Evolutionary conservation across 2,113 vertebrate genomes (phyloP), one percentile per base, ranked within the genome.

Genomic region (Bambusicola thoracicus): DNA sequence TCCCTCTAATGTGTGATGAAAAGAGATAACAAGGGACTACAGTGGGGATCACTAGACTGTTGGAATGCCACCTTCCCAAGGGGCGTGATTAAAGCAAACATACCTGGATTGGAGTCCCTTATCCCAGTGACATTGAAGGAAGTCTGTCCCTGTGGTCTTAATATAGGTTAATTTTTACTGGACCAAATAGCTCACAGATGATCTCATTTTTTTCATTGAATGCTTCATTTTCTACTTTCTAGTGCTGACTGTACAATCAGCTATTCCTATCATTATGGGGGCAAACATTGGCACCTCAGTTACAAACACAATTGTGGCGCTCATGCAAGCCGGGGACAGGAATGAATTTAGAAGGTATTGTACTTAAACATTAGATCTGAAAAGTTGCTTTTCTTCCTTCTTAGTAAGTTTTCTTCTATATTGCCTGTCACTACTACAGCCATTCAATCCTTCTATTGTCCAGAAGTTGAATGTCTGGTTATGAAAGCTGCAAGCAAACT

Each of bases 261-360:
- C 99, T 2, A 98, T 99, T 92, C 99, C 99, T 7, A 98, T 99
- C 84, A 98, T 99, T 75, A 99, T 99, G 99, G 99, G 99, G 9
- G 99, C 99, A 85, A 99, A 99, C 93, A 99, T 99, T 8, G 99
- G 99, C 41, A 99, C 99, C 4, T 99, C 99, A 2, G 98, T 99
- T 93, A 99, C 99, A 93, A 99, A 99, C 97, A 99, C 99, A 1
- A 98, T 99, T 1, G 99, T 99, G 93, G 99, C 99, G 0, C 98
- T 99, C 90, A 99, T 99, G 99, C 99, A 99, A 96, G 98, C 98
- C 0, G 99, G 98, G 34, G 99, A 99, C 89, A 97, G 99, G 68
- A 99, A 98, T 32, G 99, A 99, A 93, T 99, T 99, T 96, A 98
- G 99, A 98, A 99, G 99, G 99, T 99, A 98, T 22, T 76, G 61